Conservation (phyloP, 2,797 vertebrate species). For the Bothrops alternatus region DNA sequence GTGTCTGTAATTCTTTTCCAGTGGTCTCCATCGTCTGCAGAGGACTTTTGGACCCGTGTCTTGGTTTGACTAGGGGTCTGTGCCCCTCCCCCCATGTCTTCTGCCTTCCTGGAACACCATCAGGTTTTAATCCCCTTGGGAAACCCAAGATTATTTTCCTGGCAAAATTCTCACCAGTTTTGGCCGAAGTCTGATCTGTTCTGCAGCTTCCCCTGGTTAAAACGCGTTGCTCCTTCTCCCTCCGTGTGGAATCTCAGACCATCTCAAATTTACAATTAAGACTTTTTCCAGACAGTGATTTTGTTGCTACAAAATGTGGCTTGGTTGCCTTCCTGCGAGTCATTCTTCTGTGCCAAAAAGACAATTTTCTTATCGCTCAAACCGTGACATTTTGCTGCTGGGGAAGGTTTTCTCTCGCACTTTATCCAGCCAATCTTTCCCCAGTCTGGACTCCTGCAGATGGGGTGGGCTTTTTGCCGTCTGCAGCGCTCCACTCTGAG, state of each 20-base stretch:
- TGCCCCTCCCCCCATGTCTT: fast-evolving
- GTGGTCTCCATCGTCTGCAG: fast-evolving
- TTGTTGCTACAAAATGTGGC: background rate
- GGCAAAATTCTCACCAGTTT: background rate
- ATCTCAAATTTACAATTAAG: background rate
- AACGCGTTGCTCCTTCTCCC: background rate
- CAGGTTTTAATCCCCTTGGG: background rate
- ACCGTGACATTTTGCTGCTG: background rate
- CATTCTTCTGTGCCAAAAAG: background rate
- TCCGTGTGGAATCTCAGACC: background rate
- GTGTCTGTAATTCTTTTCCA: background rate
- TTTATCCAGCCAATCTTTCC: too few species aligned
- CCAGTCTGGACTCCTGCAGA: background rate
- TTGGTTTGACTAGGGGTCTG: background rate
- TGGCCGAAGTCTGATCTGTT: background rate
- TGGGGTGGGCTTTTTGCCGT: background rate
- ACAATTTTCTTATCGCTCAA: background rate
- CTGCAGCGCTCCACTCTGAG: background rate
- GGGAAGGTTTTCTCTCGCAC: background rate
- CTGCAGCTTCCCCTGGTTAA: background rate
- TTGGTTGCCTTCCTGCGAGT: background rate
- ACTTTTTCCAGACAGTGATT: background rate
- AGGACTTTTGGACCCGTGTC: background rate
- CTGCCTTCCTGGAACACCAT: background rate
- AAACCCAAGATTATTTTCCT: slow-evolving; percentile 13